phyloP scores from a whole-genome alignment of 64 coral and sea anemone species.

The Actinia tenebrosa region DNA sequence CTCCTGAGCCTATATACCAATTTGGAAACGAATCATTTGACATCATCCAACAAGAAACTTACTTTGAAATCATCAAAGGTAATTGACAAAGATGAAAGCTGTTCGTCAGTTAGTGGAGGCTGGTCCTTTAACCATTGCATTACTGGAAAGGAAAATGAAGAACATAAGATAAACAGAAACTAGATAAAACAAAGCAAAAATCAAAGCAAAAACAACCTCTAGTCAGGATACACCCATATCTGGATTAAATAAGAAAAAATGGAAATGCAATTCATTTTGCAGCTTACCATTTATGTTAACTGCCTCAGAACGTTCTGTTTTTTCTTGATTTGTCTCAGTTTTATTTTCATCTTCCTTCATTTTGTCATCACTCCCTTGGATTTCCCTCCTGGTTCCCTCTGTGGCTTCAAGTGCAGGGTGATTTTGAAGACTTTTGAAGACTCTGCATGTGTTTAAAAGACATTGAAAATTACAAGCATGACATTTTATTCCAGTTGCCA shows the following conservation, averaged over 20 bases:
- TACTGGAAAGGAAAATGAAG: slow-evolving; percentile 20
- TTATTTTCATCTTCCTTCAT: not conserved
- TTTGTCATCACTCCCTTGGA: not conserved
- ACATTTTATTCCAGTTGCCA: too few relatives aligned
- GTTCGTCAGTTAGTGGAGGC: slow-evolving; percentile 60
- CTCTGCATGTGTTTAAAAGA: not conserved
- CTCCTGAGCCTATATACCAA: too few relatives aligned
- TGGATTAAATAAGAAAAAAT: too few relatives aligned
- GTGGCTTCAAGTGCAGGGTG: not conserved
- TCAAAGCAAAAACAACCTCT: too few relatives aligned
- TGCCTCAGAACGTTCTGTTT: not conserved
- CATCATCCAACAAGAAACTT: not conserved
- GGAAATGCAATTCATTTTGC: not conserved
- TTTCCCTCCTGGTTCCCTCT: not conserved
- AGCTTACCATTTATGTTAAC: not conserved
- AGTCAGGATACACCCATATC: too few relatives aligned
- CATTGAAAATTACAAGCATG: not conserved
- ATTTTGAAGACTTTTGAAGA: not conserved
- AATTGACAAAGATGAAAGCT: slow-evolving; percentile 59
- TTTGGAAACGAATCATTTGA: too few relatives aligned
- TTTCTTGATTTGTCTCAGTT: not conserved
- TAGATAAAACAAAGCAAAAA: not conserved
- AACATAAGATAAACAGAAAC: not conserved
- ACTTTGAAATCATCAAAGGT: slow-evolving; percentile 86
- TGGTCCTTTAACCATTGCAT: slow-evolving; percentile 74